Conservation (phyloP, 2,888 invertebrate genomes). For the Coenonympha arcania region DNA sequence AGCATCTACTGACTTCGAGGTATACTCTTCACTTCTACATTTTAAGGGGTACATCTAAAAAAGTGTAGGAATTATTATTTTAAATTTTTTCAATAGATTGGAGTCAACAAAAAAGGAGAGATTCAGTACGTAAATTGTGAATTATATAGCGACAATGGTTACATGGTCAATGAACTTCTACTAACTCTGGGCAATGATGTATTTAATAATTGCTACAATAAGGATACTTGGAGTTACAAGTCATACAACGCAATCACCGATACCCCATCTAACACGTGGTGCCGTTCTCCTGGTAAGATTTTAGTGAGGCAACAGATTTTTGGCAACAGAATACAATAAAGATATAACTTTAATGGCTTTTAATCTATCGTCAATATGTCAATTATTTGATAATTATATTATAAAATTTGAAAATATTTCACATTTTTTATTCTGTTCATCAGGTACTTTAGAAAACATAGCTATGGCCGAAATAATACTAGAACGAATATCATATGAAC, state of each 20-base stretch:
- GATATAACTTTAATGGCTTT: no score
- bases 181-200: constrained; percentile 18
- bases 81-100: constrained; percentile 13
- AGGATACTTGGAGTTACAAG: constrained; percentile 38
- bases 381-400: not conserved
- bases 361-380: no score
- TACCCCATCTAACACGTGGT: constrained; percentile 37
- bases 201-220: constrained; percentile 68
- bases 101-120: constrained; percentile 67
- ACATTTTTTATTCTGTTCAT: not conserved
- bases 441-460: constrained; percentile 77
- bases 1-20: constrained; percentile 60
- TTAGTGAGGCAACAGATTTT: no score
- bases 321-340: not conserved
- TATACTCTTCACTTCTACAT: no score
- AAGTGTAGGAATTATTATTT: no score
- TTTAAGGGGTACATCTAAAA: no score
- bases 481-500: constrained; percentile 76
- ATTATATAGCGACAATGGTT: constrained; percentile 68
- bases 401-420: not conserved
- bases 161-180: constrained; percentile 63
- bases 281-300: constrained; percentile 70
- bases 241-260: constrained; percentile 42
- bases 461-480: constrained; percentile 77
- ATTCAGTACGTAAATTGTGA: constrained; percentile 75